Evolutionary conservation across 1,140 invertebrate species (phyloP), one percentile per base, ranked within the genome.

Genomic region (Drosophila fuyamai): DNA sequence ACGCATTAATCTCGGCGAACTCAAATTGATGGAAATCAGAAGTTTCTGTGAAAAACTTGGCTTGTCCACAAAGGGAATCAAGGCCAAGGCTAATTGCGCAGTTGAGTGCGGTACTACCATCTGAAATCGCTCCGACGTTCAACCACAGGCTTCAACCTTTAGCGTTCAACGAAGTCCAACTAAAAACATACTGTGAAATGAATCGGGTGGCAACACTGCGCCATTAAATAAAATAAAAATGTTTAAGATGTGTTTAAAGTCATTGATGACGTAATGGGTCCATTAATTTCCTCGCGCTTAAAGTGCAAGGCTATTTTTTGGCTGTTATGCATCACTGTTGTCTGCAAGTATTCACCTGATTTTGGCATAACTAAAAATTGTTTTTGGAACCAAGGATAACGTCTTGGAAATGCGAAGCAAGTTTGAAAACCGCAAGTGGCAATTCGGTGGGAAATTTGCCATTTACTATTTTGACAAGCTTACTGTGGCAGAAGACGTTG

Each of bases 51-150:
- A 43, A 1, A 43, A 43, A 43, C 5, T 43, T 43, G 41, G 41
- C 2, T 16, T 43, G n/a, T 16, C 41, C 41, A 43, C 14, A 43
- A 43, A 43, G 2, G 41, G 41, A n/a, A n/a, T 14, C 41, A 43
- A 43, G 16, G 41, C 41, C 41, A 43, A n/a, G n/a, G n/a, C 41
- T 43, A 43, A 16, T 43, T 43, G 41, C 41, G 41, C 41, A 43
- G 2, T 2, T 43, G 16, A 43, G 5, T 7, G 41, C 41, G 6
- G 41, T 43, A 16, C 41, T 43, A 43, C 41, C 41, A n/a, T 43
- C 41, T 27, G 27, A n/a, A n/a, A n/a, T n/a, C n/a, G n/a, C n/a
- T n/a, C n/a, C n/a, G n/a, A n/a, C 27, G 27, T 27, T 27, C 27
- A 27, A 27, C 27, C 27, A 27, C 2, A 5, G 2, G 5, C 27